Evolutionary conservation across 2,888 invertebrate species (phyloP).

Genomic region (Andricus quercusramuli): DNA sequence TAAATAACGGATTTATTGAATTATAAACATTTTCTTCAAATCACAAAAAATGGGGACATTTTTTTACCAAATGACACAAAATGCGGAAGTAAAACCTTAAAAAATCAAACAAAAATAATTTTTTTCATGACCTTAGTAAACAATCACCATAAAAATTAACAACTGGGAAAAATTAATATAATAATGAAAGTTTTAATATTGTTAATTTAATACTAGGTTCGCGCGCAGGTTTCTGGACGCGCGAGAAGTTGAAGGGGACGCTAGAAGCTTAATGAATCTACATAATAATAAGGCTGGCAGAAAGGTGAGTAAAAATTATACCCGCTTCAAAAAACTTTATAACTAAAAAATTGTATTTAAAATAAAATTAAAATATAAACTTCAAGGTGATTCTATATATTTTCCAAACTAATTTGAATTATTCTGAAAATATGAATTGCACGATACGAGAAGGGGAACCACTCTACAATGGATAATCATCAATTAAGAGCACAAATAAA

Average conservation of each 20-base stretch:
- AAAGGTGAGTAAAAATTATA: conserved; percentile 84
- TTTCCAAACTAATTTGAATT: too few relatives aligned
- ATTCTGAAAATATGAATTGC: too few relatives aligned
- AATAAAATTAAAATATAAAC: too few relatives aligned
- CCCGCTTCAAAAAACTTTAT: neutral
- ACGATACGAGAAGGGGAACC: neutral
- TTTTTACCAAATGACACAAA: too few relatives aligned
- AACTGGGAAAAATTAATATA: neutral
- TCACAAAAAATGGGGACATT: too few relatives aligned
- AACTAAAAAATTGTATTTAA: too few relatives aligned
- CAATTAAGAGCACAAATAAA: too few relatives aligned
- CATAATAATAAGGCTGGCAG: conserved; percentile 98
- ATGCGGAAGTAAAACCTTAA: neutral
- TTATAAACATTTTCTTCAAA: too few relatives aligned
- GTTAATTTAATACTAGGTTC: conserved; percentile 80
- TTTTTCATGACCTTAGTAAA: too few relatives aligned
- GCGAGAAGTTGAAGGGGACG: conserved; percentile 92
- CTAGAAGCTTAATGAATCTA: conserved; percentile 95
- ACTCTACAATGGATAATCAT: too few relatives aligned
- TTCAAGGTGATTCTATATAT: too few relatives aligned
- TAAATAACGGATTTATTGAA: too few relatives aligned
- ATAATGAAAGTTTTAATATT: conserved; percentile 30
- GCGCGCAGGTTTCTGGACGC: conserved; percentile 95
- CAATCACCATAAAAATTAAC: neutral
- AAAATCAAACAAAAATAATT: neutral